Percentiles rank a stretch among this genome's conserved stretches.
These are phyloP conservation scores for Muscina levida DNA, from an alignment of 2,888 invertebrate genomes.

Conservation along the genomic window DNA sequence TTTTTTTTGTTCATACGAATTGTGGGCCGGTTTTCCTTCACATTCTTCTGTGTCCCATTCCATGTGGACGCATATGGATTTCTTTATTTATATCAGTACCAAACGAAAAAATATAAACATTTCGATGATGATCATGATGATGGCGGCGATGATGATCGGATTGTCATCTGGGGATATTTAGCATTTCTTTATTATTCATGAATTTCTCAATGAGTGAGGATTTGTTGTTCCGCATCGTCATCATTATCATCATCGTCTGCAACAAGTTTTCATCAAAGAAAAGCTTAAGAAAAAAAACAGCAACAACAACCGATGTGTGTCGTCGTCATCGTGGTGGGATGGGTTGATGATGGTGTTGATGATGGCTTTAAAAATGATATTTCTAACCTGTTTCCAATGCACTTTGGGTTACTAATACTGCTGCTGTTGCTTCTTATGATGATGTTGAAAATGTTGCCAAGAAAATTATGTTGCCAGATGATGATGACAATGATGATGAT, in stretches of 20 bases:
- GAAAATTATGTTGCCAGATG: no score
- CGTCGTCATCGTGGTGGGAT: neutral
- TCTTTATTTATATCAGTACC: conserved; percentile 38
- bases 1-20: conserved; percentile 49
- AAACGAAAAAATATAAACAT: no score
- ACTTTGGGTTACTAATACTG: neutral
- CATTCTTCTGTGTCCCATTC: conserved; percentile 2
- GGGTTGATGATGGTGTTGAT: conserved; percentile 39
- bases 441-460: no score
- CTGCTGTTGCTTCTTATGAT: no score
- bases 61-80: conserved; percentile 31
- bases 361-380: neutral
- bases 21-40: conserved; percentile 48
- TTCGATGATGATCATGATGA: no score
- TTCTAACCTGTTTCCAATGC: no score
- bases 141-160: conserved; percentile 18
- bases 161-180: conserved; percentile 41
- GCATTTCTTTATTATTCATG: conserved; percentile 33
- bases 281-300: no score
- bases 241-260: no score
- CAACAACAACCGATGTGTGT: no score
- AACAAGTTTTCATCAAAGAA: neutral
- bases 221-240: conserved; percentile 4
- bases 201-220: conserved; percentile 58
- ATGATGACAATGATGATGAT: neutral